Conservation (phyloP, 2,888 invertebrate species). For the Phania funesta region DNA sequence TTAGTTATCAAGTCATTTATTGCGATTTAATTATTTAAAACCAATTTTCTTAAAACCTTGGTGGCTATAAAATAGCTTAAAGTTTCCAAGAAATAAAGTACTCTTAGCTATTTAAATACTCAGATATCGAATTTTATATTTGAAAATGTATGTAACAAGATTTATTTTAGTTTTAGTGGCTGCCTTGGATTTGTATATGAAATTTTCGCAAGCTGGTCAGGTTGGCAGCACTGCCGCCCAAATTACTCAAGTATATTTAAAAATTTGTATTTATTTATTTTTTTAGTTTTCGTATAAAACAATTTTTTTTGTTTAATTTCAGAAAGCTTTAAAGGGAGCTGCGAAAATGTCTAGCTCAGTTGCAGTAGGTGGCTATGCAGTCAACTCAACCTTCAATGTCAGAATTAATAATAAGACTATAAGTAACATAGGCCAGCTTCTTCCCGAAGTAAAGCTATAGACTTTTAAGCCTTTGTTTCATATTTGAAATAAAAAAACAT, state of each 20-base stretch:
- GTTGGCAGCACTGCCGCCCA: not conserved
- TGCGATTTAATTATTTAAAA: too few relatives aligned
- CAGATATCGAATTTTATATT: too few relatives aligned
- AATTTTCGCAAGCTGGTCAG: not conserved
- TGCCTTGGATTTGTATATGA: not conserved
- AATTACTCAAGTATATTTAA: slow-evolving; percentile 6
- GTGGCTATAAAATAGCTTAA: not conserved
- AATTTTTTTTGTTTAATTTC: not conserved
- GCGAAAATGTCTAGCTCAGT: not conserved
- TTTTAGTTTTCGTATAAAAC: too few relatives aligned
- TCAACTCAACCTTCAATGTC: slow-evolving; percentile 10
- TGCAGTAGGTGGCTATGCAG: not conserved
- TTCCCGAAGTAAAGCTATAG: not conserved
- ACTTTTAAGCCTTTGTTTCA: too few relatives aligned
- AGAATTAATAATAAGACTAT: not conserved
- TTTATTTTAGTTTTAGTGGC: not conserved
- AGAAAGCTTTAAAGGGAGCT: slow-evolving; percentile 4
- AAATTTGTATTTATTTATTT: not conserved
- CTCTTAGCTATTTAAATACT: too few relatives aligned
- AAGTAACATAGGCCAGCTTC: not conserved
- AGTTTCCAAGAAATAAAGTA: not conserved
- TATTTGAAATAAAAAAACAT: too few relatives aligned
- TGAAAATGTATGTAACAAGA: slow-evolving; percentile 29
- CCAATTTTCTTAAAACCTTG: not conserved
- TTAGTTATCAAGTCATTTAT: not conserved